Evolutionary conservation across 2,113 vertebrate genomes (phyloP), one percentile per base, ranked within the genome.

Genomic region (Brienomyrus brachyistius): DNA sequence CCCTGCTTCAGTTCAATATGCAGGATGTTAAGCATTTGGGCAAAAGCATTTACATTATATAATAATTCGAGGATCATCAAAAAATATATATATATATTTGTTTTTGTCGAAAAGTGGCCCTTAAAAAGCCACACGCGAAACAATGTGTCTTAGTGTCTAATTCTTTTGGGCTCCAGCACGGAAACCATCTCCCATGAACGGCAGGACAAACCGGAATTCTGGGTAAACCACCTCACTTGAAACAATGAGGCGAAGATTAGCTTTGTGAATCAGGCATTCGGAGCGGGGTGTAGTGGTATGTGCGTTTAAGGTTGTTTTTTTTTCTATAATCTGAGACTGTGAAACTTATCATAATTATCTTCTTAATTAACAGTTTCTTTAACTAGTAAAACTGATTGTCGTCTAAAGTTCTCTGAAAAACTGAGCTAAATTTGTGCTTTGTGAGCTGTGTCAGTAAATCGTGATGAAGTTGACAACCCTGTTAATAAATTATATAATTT

Each of bases 181-280:
- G 31, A 88, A 89, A 87, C 62, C 87, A 47, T 86, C 87, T 77
- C 52, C 66, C 90, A 86, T 43, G 15, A 56, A 88, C 90, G 92
- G 93, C 59, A 86, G 90, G 91, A 91, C 89, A 89, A 86, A 87
- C 90, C 90, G 82, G 83, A 91, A 92, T 92, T 85, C 89, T 88
- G 45, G 88, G 43, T 90, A 91, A 90, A 91, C 84, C 77, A 43
- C 88, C 89, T 62, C 23, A 91, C 43, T 50, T 48, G 13, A 87
- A 80, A 91, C 45, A 89, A 91, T 35, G 50, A 86, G 54, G 88
- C 45, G 70, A 89, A 92, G 35, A 51, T 89, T 85, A 91, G 90
- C 91, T 93, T 92, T 94, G 92, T 89, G 92, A 93, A 93, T 92
- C 8, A 31, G 74, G 83, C 66, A 21, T 51, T 52, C 85, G 11